A percentile compares a stretch with the other conserved stretches of the same genome.
Evolutionary conservation across 2,888 invertebrate genomes (phyloP).

Genomic region (Amphimallon solstitiale): DNA sequence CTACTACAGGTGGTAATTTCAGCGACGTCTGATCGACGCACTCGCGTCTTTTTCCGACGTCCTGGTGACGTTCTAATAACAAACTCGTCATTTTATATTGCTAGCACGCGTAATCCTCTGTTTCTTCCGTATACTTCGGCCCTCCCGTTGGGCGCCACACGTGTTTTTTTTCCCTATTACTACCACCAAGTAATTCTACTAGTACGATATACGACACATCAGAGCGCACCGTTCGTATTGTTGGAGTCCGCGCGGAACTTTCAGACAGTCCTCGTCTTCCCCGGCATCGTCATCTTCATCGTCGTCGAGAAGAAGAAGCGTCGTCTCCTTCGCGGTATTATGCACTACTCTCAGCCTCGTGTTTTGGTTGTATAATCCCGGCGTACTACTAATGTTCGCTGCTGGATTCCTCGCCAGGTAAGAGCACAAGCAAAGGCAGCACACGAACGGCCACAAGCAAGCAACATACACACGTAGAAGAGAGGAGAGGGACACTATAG

Average conservation of each 20-base stretch:
- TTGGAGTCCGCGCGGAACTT: background rate
- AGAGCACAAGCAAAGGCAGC: conserved; percentile 48
- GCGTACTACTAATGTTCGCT: conserved; percentile 58
- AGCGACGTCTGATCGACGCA: conserved; percentile 48
- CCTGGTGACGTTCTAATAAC: conserved; percentile 56
- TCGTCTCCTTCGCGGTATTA: conserved; percentile 13
- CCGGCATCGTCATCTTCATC: conserved; percentile 21
- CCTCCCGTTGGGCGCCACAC: background rate
- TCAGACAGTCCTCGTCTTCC: conserved; percentile 50
- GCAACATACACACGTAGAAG: conserved; percentile 49
- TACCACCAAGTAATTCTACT: conserved; percentile 46
- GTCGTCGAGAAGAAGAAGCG: conserved; percentile 50
- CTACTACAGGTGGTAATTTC: conserved; percentile 56
- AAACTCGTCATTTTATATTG: conserved; percentile 2
- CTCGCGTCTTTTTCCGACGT: conserved; percentile 45
- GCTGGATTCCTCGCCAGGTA: conserved; percentile 61
- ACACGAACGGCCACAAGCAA: background rate
- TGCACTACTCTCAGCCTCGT: conserved; percentile 46
- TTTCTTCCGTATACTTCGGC: conserved; percentile 6
- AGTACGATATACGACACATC: conserved; percentile 40
- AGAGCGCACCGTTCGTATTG: conserved; percentile 7
- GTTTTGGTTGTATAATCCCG: conserved; percentile 56
- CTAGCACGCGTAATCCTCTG: background rate
- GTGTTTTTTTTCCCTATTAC: conserved; percentile 9
- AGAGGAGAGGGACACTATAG: conserved; percentile 51